These are phyloP conservation scores for Caenorhabditis brenneri DNA, from an alignment of 1,140 invertebrate species.

Conservation along the genomic window DNA sequence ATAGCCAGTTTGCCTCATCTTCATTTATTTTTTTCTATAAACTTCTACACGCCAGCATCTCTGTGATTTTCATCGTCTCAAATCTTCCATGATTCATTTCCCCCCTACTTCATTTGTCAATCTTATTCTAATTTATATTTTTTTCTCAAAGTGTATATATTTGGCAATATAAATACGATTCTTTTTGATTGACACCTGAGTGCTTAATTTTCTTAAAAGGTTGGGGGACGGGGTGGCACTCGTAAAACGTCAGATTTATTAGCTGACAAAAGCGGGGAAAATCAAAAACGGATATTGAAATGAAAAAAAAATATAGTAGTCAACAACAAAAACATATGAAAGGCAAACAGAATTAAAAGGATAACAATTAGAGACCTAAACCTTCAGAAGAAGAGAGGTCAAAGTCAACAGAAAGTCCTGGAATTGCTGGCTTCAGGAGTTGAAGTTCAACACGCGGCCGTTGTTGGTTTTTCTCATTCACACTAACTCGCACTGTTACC, in stretches of 20 bases:
- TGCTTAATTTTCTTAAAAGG: conserved; percentile 7
- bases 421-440: conserved; percentile 35
- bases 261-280: neutral
- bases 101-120: too few species aligned
- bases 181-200: neutral
- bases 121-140: neutral
- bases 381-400: conserved; percentile 41
- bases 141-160: neutral
- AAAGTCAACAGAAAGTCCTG: conserved; percentile 47
- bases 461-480: conserved; percentile 49
- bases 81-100: too few species aligned
- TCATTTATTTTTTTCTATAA: too few species aligned
- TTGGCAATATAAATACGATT: neutral
- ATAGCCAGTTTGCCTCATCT: too few species aligned
- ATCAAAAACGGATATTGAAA: too few species aligned
- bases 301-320: too few species aligned
- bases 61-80: neutral
- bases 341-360: neutral
- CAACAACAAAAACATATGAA: neutral
- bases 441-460: conserved; percentile 44
- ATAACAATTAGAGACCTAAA: conserved; percentile 21
- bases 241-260: conserved; percentile 21
- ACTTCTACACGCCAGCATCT: neutral
- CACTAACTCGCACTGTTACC: conserved; percentile 37
- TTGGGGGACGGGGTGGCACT: neutral